Evolutionary conservation across 2,888 invertebrate genomes (phyloP).

Genomic region (Pseudolycoriella hygida): DNA sequence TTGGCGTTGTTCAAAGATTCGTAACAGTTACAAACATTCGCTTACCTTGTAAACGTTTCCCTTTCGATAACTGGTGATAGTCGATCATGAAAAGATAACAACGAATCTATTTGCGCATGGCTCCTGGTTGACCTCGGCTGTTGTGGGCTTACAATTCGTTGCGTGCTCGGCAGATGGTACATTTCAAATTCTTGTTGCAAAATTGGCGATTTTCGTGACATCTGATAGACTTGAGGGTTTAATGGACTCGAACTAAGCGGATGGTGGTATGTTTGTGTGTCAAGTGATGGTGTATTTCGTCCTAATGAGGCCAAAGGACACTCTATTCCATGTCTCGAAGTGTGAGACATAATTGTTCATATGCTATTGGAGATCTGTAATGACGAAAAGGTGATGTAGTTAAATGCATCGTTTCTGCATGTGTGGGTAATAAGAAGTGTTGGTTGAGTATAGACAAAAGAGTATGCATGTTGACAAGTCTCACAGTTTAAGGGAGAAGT

Average conservation of each 20-base stretch:
- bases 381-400: no score
- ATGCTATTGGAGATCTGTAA: no score
- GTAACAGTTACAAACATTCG: no score
- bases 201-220: conserved; percentile 27
- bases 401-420: no score
- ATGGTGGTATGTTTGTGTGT: conserved; percentile 23
- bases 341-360: conserved; percentile 22
- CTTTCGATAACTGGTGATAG: not conserved
- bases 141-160: conserved; percentile 10
- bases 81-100: conserved; percentile 18
- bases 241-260: conserved; percentile 30
- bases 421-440: no score
- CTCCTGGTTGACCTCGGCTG: conserved; percentile 14
- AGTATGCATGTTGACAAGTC: no score
- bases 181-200: conserved; percentile 9
- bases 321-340: conserved; percentile 29
- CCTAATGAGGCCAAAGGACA: conserved; percentile 43
- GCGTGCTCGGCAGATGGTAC: not conserved
- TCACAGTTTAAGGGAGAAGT: no score
- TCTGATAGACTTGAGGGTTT: conserved; percentile 30
- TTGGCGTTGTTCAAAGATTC: no score
- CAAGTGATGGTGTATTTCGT: conserved; percentile 28
- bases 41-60: not conserved
- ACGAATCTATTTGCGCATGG: conserved; percentile 23
- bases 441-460: no score